Evolutionary conservation across 2,888 invertebrate species (phyloP), one percentile per base, ranked within the genome.

Genomic region (Pristionchus japonicus): DNA sequence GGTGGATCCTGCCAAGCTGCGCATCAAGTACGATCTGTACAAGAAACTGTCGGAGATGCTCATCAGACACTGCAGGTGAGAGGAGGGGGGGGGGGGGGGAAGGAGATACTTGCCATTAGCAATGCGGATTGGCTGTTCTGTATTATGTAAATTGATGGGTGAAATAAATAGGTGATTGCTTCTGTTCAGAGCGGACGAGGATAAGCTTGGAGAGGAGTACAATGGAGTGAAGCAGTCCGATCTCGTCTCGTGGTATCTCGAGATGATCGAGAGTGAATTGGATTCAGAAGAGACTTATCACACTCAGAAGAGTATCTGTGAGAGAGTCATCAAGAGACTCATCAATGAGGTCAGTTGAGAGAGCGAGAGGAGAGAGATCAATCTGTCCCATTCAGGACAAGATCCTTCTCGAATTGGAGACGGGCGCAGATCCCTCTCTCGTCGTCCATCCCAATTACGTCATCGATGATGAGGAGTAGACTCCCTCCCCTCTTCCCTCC

Each of bases 361-460:
- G 9, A 37, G 17, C 27, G 31, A 37, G n/a, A n/a, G 20, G 43
- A 80, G 43, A 27, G 80, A 43, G 27, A 43, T 43, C 74, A 37
- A 40, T 40, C 2, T 47, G 9, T 83, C 83, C 61, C 11, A 3
- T 70, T 52, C 61, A 84, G 70, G 82, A 84, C n/a, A 84, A 84
- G 67, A 84, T 88, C 34, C 67, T 88, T 1, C 47, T 82, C 23
- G 96, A 96, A 89, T 85, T 91, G 15, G 91, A 90, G 43, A 95
- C 96, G 0, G 96, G 96, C 89, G 96, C 97, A 52, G 97, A 98
- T 95, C 97, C 98, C 0, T 95, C 97, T 70, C 95, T 99, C 9
- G 97, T 98, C 27, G 98, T 98, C 0, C 98, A 99, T 96, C 99
- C 99, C 0, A 98, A 98, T 95, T 99, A 98, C 95, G 96, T 97